Base-by-base conservation (phyloP, 2,888 invertebrate species). In the Drosophila demipolita region DNA sequence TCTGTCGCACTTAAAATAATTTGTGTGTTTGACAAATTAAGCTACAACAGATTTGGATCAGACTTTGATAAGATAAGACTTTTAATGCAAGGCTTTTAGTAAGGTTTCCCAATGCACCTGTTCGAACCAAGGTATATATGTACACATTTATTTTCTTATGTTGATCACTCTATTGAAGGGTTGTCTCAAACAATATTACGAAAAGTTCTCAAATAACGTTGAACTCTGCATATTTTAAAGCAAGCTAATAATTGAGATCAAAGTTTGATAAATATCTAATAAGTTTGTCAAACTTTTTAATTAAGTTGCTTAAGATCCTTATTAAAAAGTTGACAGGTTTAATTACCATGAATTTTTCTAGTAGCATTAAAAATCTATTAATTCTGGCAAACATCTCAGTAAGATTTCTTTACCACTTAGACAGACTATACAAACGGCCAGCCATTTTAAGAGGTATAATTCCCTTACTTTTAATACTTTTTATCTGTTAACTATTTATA, bases 11-110 rank as follows among this genome's bases (percentile, higher is more conserved):
- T 8, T 8, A 26, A 29, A 49, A 29, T 50, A n/a, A 17, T 33
- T 32, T 45, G 11, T 45, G 20, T 20, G 8, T 23, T 23, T 68
- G 45, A 53, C 48, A 48, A 26, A 53, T 26, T 50, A n/a, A 54
- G 60, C 48, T 11, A 29, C 7, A 23, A 15, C 15, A 8, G 23
- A 23, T 45, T 45, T 45, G 23, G 45, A 45, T 45, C 45, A 2
- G 45, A 15, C 8, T 15, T 3, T 4, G 45, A 45, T 45, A 23
- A 45, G 23, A 45, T 45, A 15, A 8, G 8, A 15, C 15, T 8
- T 23, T 15, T 15, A 23, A 23, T 15, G 7, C 7, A 45, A 8
- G 45, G 15, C 2, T 7, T 23, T 45, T 4, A 15, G 3, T 15
- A 4, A 3, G 6, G 12, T 20, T 20, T 20, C 42, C 6, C 3